phyloP scores from a whole-genome alignment of 2,113 vertebrate genomes.

The Odocoileus virginianus region DNA sequence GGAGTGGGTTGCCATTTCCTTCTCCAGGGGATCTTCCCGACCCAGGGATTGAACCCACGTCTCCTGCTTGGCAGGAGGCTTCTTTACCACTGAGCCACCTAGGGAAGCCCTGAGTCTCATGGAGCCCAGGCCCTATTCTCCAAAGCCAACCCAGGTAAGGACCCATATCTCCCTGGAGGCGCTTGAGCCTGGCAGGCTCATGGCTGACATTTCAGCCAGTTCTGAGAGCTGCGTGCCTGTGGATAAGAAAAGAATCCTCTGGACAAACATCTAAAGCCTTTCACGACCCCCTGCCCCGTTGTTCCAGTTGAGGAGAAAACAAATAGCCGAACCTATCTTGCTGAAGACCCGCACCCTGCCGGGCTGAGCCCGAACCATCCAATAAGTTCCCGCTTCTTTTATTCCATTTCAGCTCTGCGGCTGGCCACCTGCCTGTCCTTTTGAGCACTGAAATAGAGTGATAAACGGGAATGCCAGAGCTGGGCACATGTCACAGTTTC shows the following conservation, averaged over 20 bases:
- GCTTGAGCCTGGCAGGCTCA: fast-evolving
- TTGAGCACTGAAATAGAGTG: neutral
- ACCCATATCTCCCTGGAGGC: fast-evolving
- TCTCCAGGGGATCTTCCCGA: neutral
- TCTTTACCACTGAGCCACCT: neutral
- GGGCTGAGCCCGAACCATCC: fast-evolving
- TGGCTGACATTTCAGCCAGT: neutral
- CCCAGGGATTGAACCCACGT: neutral
- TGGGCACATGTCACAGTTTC: neutral
- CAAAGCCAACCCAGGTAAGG: neutral
- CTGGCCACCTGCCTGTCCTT: conserved; percentile 45
- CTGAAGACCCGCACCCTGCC: neutral
- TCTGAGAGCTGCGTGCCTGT: neutral
- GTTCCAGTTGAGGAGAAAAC: neutral
- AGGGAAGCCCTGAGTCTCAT: neutral
- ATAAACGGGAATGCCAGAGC: neutral
- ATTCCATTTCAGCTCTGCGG: neutral
- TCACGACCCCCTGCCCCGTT: neutral
- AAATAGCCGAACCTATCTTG: fast-evolving
- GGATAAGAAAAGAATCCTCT: neutral
- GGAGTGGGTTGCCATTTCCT: neutral
- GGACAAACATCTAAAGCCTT: too few species aligned
- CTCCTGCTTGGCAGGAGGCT: neutral
- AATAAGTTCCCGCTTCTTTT: fast-evolving
- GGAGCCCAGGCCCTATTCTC: neutral